phyloP scores from a whole-genome alignment of 2,888 invertebrate species.

The Zhuqinia jingwanae region DNA sequence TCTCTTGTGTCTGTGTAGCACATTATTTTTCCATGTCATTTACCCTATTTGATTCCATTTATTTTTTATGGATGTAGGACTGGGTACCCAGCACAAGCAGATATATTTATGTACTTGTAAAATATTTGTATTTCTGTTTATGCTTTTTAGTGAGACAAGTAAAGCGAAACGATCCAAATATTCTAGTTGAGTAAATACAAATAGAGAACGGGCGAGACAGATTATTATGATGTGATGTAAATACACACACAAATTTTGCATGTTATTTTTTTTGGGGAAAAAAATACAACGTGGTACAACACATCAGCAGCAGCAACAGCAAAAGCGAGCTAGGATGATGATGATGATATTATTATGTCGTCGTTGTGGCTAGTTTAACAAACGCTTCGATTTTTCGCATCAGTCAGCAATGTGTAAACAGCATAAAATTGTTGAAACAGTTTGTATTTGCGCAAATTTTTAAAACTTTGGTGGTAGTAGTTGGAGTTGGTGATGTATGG shows the following conservation, averaged over 20 bases:
- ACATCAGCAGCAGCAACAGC: constrained; percentile 1
- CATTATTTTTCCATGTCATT: constrained; percentile 50
- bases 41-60: constrained; percentile 14
- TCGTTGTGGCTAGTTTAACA: constrained; percentile 28
- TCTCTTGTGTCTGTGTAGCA: too few species aligned
- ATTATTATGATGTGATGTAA: neutral
- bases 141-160: constrained; percentile 4
- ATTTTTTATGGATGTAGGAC: constrained; percentile 41
- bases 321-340: too few species aligned
- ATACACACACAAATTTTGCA: neutral
- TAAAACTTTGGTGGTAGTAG: constrained; percentile 13
- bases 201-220: neutral
- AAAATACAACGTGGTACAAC: too few species aligned
- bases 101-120: neutral
- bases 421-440: constrained; percentile 59
- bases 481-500: too few species aligned
- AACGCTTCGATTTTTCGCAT: constrained; percentile 59
- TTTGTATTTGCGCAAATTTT: constrained; percentile 13
- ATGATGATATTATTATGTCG: neutral
- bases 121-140: constrained; percentile 55
- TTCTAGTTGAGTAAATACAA: constrained; percentile 56
- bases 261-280: constrained; percentile 21
- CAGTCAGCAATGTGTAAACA: constrained; percentile 66
- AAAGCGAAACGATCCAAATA: constrained; percentile 5
- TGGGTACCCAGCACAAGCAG: neutral